A percentile compares a stretch with the other conserved stretches of the same genome.
Conservation (phyloP, 2,113 vertebrate species). For the Irena cyanogastra region DNA sequence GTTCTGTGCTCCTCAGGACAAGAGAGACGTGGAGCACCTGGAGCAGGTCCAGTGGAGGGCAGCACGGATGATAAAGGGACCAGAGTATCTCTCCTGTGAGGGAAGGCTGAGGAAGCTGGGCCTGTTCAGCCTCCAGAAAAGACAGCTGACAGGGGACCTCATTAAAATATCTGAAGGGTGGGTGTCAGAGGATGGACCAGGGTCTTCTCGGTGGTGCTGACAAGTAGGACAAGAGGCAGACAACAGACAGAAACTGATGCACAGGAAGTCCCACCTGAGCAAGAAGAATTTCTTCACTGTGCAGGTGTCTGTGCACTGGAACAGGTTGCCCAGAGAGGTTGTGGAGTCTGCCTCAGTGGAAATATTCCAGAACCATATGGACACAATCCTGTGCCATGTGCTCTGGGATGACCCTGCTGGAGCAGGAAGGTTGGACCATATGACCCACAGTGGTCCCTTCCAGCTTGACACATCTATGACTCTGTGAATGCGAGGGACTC, state of each 20-base stretch:
- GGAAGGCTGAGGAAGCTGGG: background rate
- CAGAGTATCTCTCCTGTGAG: background rate
- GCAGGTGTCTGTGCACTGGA: background rate
- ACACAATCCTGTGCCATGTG: background rate
- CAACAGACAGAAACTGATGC: background rate
- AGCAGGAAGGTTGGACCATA: background rate
- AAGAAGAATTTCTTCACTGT: background rate
- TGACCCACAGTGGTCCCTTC: background rate
- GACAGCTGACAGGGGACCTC: background rate
- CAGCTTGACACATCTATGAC: background rate
- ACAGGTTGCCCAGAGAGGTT: background rate
- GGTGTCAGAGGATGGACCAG: background rate
- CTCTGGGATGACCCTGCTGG: background rate
- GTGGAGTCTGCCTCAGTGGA: background rate
- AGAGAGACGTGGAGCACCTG: background rate
- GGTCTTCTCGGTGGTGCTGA: background rate
- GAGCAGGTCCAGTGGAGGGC: accelerated
- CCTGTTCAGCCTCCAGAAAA: background rate
- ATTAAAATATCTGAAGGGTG: background rate
- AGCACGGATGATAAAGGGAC: no score
- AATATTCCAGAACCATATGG: background rate
- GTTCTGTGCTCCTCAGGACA: background rate
- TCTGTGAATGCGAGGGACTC: no score
- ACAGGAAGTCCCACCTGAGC: background rate
- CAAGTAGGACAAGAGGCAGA: background rate